phyloP scores from a whole-genome alignment of 2,888 invertebrate genomes.

The Augochlorella aurata region DNA sequence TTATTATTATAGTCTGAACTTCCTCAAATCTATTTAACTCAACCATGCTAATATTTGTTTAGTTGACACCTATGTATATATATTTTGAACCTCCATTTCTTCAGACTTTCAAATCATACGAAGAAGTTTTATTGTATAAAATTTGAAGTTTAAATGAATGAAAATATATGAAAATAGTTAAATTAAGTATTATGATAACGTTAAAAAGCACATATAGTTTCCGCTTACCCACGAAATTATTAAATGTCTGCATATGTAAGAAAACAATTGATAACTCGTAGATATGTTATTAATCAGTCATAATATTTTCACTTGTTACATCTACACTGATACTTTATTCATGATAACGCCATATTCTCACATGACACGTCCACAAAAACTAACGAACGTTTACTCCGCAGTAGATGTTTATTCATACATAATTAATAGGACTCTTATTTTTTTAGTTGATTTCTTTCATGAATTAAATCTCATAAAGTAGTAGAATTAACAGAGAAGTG shows the following conservation, averaged over 20 bases:
- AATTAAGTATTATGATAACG: not conserved
- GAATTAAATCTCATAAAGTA: not conserved
- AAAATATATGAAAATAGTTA: not conserved
- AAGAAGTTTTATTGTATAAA: not conserved
- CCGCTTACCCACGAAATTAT: not conserved
- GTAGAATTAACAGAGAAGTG: not conserved
- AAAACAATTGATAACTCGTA: not conserved
- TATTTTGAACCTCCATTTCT: too few relatives aligned
- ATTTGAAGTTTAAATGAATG: not conserved
- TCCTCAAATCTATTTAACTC: not conserved
- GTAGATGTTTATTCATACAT: not conserved
- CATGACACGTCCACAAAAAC: constrained; percentile 43
- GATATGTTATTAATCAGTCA: not conserved
- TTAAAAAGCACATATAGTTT: not conserved
- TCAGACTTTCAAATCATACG: not conserved
- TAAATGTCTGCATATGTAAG: not conserved
- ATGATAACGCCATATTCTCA: constrained; percentile 35
- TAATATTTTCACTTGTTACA: not conserved
- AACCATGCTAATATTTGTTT: not conserved
- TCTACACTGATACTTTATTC: not conserved
- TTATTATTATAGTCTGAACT: not conserved
- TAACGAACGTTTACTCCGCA: not conserved
- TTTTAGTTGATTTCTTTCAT: not conserved
- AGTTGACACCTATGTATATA: too few relatives aligned
- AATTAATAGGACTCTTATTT: not conserved